Base-by-base conservation (phyloP, 92 coral and sea anemone species). In the Heliopora coerulea region DNA sequence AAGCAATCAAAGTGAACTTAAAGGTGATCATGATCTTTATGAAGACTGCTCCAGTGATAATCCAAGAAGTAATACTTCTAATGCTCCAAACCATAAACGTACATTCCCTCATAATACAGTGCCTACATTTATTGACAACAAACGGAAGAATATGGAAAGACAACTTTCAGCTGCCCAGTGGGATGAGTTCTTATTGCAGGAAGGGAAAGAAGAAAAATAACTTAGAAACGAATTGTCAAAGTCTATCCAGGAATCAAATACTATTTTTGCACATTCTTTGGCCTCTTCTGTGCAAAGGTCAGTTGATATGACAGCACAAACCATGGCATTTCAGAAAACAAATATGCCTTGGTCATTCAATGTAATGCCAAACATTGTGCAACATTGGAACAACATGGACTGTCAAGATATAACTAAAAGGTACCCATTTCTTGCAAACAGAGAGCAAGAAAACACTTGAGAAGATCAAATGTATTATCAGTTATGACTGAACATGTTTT, bases 301-400 rank as follows among this genome's bases (percentile, higher is more conserved):
- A 37, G 5, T 37, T 37, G 42, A 37, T 34, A n/a, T n/a, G 49
- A 41, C 39, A 30, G 72, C 39, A 28, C 72, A 64, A n/a, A n/a
- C n/a, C 52, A 37, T 50, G 49, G 20, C 72, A 64, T 49, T 64
- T 34, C 39, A 40, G 34, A 34, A 64, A 64, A 34, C 28, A 64
- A 34, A n/a, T n/a, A 64, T 64, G 50, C 49, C 54, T 31, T 50
- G 49, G 17, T 13, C 72, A 39, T 42, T 37, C 12, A 5, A 37
- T 5, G 6, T 12, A 5, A 37, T 37, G 42, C 42, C 42, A 5
- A 37, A 37, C 12, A 12, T 37, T 37, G 12, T 37, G 12, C 42
- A 37, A 37, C 42, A 37, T 5, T 5, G 42, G 5, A 37, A 37
- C 12, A 4, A 37, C 42, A 37, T 37, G 13, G 31, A 37, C 49